Base-by-base conservation (phyloP, 2,888 invertebrate genomes). In the Parthenolecanium corni region DNA sequence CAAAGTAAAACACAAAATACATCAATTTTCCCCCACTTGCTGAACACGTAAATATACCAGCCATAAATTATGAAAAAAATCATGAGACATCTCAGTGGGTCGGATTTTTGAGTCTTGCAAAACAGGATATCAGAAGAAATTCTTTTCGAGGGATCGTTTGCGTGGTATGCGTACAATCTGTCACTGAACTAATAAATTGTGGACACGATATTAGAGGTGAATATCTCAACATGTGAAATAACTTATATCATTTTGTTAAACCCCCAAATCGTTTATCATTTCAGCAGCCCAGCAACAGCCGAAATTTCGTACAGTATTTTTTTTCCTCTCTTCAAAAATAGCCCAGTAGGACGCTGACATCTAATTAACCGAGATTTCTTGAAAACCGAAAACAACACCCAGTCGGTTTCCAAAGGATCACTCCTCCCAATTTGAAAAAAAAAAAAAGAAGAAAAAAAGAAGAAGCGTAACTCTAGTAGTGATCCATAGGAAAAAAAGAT, bases 351-450 rank as follows among this genome's bases (percentile, higher is more conserved):
- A 23, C 23, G 57, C 46, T 31, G 57, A 57, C 57, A 46, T 57
- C 57, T 57, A 57, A 57, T 46, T 57, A 57, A 57, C 57, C 57
- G 16, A 47, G 46, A 57, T 57, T 57, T 57, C 56, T 31, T 31
- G 9, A 57, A 57, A 57, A 57, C 57, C 42, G 9, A 31, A 24
- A 18, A 18, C 31, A 31, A 31, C 31, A 31, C 31, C 31, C 31
- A 31, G 31, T 31, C 31, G 31, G 31, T 31, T 31, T 31, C 9
- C 14, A 42, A 38, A 21, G 44, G 46, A 57, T 57, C 25, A 57
- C 46, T 46, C 21, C 31, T 4, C 4, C 21, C 25, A 57, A 31
- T 9, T 31, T 57, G 42, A 57, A 57, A 54, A n/a, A n/a, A n/a
- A n/a, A n/a, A n/a, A n/a, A n/a, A n/a, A n/a, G n/a, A n/a, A n/a